Evolutionary conservation across 2,113 vertebrate genomes (phyloP).

Genomic region (Nipponia nippon): DNA sequence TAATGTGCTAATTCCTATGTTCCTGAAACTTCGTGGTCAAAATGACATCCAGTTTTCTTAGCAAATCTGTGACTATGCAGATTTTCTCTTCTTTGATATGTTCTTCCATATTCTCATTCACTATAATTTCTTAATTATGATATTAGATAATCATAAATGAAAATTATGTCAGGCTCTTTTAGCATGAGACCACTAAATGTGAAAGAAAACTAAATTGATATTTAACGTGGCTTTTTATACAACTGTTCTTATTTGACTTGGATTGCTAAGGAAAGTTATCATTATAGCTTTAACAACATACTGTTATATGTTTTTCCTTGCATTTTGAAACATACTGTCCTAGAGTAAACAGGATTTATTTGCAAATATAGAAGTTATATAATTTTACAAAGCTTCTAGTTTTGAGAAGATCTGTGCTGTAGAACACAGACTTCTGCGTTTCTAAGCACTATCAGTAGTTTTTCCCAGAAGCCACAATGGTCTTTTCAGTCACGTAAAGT

Average conservation of each 20-base stretch:
- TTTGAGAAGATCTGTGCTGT: background rate
- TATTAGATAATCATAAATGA: background rate
- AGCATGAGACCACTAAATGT: background rate
- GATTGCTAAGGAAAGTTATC: background rate
- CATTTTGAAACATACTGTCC: background rate
- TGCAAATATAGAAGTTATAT: background rate
- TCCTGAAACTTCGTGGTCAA: background rate
- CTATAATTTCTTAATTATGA: background rate
- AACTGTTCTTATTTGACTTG: background rate
- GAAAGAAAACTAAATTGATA: background rate
- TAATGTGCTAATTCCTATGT: background rate
- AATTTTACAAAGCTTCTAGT: background rate
- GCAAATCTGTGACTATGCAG: background rate
- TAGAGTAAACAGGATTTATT: background rate
- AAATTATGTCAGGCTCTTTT: background rate
- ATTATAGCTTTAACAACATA: background rate
- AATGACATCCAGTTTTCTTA: background rate
- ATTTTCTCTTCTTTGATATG: background rate
- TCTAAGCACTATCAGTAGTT: background rate
- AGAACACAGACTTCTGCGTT: background rate
- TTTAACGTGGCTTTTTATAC: background rate
- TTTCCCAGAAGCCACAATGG: background rate
- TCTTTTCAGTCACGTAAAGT: background rate
- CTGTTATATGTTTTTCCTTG: background rate
- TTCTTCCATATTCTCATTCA: background rate